Conservation (phyloP, 2,888 invertebrate genomes). For the Pyrgus malvae region DNA sequence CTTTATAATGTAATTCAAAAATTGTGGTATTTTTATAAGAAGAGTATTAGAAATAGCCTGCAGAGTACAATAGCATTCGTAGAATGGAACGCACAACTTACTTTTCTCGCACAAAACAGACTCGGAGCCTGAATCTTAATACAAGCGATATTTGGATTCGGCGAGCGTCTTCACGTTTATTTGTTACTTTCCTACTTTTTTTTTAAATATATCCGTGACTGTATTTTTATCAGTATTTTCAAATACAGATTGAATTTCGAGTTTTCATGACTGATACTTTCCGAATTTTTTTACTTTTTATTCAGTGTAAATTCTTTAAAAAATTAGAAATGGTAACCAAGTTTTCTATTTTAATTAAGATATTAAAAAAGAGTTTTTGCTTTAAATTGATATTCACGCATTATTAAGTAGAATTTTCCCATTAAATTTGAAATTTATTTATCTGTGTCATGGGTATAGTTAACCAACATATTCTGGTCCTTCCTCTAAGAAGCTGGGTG, state of each 20-base stretch:
- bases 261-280: too few relatives aligned
- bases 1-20: constrained; percentile 2
- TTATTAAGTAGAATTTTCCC: too few relatives aligned
- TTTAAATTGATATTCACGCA: too few relatives aligned
- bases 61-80: constrained; percentile 68
- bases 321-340: too few relatives aligned
- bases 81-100: constrained; percentile 37
- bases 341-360: too few relatives aligned
- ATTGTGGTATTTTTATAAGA: constrained; percentile 12
- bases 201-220: constrained; percentile 20
- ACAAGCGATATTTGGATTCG: not conserved
- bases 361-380: too few relatives aligned
- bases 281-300: too few relatives aligned
- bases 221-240: too few relatives aligned
- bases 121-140: constrained; percentile 17
- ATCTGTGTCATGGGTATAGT: too few relatives aligned
- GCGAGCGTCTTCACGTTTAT: not conserved
- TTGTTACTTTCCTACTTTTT: not conserved
- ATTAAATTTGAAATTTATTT: too few relatives aligned
- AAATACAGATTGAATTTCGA: too few relatives aligned
- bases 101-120: constrained; percentile 47
- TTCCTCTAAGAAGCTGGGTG: not conserved
- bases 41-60: constrained; percentile 55
- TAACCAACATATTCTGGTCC: not conserved
- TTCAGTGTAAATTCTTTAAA: too few relatives aligned